A percentile compares a stretch with the other conserved stretches of the same genome.
phyloP scores from a whole-genome alignment of 2,797 vertebrate genomes.

The Periparus ater region DNA sequence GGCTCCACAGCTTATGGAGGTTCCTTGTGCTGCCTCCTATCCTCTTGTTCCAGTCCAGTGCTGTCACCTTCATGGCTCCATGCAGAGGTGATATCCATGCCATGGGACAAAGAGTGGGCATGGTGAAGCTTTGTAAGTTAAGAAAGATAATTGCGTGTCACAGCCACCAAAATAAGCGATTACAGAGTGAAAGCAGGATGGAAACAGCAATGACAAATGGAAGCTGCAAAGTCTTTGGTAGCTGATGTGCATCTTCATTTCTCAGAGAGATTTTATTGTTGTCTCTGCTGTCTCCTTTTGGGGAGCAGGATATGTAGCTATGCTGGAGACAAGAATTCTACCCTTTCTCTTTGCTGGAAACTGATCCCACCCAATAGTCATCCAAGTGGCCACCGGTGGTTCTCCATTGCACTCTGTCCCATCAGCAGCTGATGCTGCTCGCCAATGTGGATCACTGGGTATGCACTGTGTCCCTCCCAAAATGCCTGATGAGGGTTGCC shows the following conservation, averaged over 20 bases:
- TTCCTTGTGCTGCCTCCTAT: not conserved
- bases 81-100: not conserved
- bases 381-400: not conserved
- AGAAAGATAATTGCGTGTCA: not conserved
- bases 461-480: not conserved
- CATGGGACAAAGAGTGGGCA: not conserved
- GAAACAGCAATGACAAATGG: not conserved
- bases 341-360: not conserved
- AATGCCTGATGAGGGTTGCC: not conserved
- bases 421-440: not conserved
- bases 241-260: not conserved
- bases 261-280: not conserved
- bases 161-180: not conserved
- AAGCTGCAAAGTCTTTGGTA: not conserved
- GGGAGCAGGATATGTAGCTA: not conserved
- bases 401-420: not conserved
- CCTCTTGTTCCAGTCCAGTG: not conserved
- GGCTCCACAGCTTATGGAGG: not conserved
- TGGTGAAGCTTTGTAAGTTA: not conserved
- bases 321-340: not conserved
- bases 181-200: not conserved
- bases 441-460: not conserved
- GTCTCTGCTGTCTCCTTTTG: not conserved
- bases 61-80: not conserved
- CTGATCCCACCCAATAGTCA: accelerated